Evolutionary conservation across 2,888 invertebrate species (phyloP).

Genomic region (Chouioia cunea): DNA sequence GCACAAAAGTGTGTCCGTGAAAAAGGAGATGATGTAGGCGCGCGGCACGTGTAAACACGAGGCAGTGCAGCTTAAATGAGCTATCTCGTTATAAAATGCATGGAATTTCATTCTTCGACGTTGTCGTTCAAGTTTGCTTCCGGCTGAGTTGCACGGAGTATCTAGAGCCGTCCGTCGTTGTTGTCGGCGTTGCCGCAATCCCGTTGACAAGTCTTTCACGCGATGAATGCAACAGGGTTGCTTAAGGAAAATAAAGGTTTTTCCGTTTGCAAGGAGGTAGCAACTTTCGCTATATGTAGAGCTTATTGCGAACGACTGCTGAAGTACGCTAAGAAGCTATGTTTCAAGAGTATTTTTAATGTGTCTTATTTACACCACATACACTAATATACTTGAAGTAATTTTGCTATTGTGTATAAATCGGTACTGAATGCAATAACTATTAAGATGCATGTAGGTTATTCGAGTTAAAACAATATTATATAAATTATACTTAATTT

Average conservation of each 20-base stretch:
- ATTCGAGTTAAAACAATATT: too few species aligned
- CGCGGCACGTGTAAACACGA: constrained; percentile 41
- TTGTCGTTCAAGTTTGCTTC: constrained; percentile 53
- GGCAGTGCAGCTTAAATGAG: constrained; percentile 58
- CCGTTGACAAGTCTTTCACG: constrained; percentile 35
- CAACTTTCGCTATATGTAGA: too few species aligned
- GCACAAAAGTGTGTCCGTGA: constrained; percentile 53
- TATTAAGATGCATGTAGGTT: too few species aligned
- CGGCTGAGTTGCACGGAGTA: constrained; percentile 49
- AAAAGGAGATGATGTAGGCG: constrained; percentile 21
- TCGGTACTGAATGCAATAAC: too few species aligned
- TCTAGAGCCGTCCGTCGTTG: constrained; percentile 49
- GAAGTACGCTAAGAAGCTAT: too few species aligned
- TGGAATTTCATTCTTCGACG: constrained; percentile 61
- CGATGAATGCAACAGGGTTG: constrained; percentile 63
- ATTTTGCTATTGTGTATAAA: too few species aligned
- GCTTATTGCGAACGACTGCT: too few species aligned
- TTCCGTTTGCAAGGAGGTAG: too few species aligned
- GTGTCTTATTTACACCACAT: too few species aligned
- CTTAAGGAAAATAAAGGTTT: neutral
- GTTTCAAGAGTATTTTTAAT: too few species aligned
- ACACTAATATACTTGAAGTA: too few species aligned
- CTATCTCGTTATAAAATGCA: constrained; percentile 65
- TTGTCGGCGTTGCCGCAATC: neutral
- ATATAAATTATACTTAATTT: too few species aligned